Percentiles rank a stretch among this genome's conserved stretches.
phyloP scores from a whole-genome alignment of 2,888 invertebrate species.

The Sinhomidia bicolor region DNA sequence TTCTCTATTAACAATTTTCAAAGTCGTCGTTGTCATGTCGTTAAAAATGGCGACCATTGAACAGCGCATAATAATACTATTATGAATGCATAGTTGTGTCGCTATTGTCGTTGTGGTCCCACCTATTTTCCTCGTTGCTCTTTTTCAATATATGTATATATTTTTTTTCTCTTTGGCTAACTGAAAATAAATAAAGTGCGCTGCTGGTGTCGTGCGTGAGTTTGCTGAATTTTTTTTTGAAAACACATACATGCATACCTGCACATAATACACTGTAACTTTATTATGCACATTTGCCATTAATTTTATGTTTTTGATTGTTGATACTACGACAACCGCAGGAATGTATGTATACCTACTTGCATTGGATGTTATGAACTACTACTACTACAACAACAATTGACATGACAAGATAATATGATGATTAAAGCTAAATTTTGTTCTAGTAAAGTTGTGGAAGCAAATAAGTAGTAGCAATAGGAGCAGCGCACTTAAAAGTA shows the following conservation, averaged over 20 bases:
- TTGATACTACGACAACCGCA: constrained; percentile 14
- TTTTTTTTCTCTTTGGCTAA: not conserved
- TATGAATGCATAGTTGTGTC: not conserved
- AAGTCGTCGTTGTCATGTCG: constrained; percentile 19
- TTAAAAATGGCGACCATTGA: not conserved
- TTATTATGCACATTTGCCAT: not conserved
- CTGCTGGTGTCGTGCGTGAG: constrained; percentile 9
- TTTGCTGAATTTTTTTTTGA: not conserved
- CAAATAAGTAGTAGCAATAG: no score
- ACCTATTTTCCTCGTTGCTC: constrained; percentile 49
- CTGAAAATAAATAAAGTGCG: constrained; percentile 27
- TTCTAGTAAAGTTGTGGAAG: not conserved
- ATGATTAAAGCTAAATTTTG: not conserved
- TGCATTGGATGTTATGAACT: no score
- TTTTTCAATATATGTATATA: constrained; percentile 34
- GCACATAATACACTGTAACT: not conserved
- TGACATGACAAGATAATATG: constrained; percentile 9
- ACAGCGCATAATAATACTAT: not conserved
- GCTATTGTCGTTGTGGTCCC: constrained; percentile 39
- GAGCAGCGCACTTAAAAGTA: no score
- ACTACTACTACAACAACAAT: no score
- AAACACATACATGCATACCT: not conserved
- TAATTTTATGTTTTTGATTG: not conserved
- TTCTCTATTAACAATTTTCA: constrained; percentile 30
- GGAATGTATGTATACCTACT: no score